A percentile compares a stretch with the other conserved stretches of the same genome.
Evolutionary conservation across 2,888 invertebrate species (phyloP).

Genomic region (Tetheella fluctuosa): DNA sequence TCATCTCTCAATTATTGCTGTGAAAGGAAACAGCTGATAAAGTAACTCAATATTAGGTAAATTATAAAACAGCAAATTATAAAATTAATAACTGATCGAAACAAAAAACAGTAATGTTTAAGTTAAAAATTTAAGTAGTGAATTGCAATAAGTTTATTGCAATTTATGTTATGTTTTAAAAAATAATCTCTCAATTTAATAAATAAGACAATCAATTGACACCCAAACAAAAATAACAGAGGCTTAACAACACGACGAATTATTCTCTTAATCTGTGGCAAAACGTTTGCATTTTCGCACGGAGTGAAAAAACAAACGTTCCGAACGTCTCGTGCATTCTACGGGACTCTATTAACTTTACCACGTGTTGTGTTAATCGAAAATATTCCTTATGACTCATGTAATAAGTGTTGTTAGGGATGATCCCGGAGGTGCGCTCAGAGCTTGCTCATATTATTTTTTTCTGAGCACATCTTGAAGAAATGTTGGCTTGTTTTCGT

Average conservation of each 20-base stretch:
- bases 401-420: neutral
- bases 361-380: constrained; percentile 9
- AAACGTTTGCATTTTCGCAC: constrained; percentile 48
- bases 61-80: too few relatives aligned
- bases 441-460: constrained; percentile 46
- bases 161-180: too few relatives aligned
- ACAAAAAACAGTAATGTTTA: too few relatives aligned
- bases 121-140: too few relatives aligned
- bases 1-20: neutral
- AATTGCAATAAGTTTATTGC: neutral
- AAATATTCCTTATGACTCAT: neutral
- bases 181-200: constrained; percentile 9
- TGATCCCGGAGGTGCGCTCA: neutral
- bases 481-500: constrained; percentile 49
- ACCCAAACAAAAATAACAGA: constrained; percentile 7
- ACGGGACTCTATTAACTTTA: constrained; percentile 62
- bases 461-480: constrained; percentile 60
- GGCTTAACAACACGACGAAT: constrained; percentile 6
- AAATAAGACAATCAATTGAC: constrained; percentile 7
- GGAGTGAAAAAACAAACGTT: constrained; percentile 63
- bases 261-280: constrained; percentile 12
- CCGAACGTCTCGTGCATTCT: constrained; percentile 61
- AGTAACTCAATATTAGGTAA: neutral
- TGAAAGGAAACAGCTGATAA: neutral
- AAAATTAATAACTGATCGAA: too few relatives aligned